phyloP scores from a whole-genome alignment of 2,797 vertebrate species.

The Sandelia bainsii region DNA sequence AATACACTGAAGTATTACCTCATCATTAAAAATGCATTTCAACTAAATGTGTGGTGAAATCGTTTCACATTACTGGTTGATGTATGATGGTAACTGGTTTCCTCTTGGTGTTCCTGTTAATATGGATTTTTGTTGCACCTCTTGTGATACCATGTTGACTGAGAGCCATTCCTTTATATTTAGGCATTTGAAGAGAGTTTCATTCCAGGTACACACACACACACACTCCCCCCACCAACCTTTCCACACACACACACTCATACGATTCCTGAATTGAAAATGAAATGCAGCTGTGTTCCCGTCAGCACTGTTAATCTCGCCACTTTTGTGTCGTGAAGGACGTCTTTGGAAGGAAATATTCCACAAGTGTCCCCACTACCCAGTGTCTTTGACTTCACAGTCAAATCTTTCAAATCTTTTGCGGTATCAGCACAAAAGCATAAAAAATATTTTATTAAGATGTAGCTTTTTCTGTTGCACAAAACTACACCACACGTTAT shows the following conservation, averaged over 20 bases:
- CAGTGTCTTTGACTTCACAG: slow-evolving; percentile 25
- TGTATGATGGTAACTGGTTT: slow-evolving; percentile 9
- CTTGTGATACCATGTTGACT: slow-evolving; percentile 20
- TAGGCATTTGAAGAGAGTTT: slow-evolving; percentile 34
- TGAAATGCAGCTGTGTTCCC: slow-evolving; percentile 82
- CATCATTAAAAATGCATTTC: slow-evolving; percentile 37
- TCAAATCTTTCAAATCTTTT: background rate
- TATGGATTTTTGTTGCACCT: background rate
- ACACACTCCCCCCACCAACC: background rate
- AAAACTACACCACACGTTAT: background rate
- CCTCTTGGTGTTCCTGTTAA: background rate
- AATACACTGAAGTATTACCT: slow-evolving; percentile 48
- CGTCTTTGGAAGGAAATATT: slow-evolving; percentile 62
- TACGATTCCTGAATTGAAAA: slow-evolving; percentile 76
- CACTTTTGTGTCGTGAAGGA: slow-evolving; percentile 73
- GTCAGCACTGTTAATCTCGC: slow-evolving; percentile 61
- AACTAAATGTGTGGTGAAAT: slow-evolving; percentile 40
- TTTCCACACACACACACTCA: slow-evolving; percentile 20
- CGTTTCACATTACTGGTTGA: slow-evolving; percentile 27
- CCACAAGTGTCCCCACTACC: slow-evolving; percentile 42
- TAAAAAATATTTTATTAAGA: background rate
- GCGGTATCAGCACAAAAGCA: background rate
- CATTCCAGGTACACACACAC: slow-evolving; percentile 60
- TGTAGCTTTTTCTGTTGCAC: background rate
- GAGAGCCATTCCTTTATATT: slow-evolving; percentile 28